Base-by-base conservation (phyloP, 37 sponge, comb jelly and placozoan genomes). In the Diacarnus erythraeanus region DNA sequence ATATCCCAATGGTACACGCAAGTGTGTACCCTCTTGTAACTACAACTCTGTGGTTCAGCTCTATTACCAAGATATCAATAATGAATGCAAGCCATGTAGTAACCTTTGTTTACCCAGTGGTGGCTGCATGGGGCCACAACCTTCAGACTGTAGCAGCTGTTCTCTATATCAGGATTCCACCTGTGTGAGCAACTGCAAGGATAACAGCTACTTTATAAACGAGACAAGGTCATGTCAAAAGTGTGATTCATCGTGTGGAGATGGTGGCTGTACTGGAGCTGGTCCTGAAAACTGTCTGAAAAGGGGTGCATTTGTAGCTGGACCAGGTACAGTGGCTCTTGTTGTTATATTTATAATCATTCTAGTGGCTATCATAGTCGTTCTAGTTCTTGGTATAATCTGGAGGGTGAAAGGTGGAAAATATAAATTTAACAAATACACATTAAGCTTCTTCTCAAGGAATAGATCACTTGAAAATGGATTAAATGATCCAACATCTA, bases 131-230 rank as follows among this genome's bases (percentile, higher is more conserved):
- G 90, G 94, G 21, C 87, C 87, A 0, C 74, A 42, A 4, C 67
- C 86, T 25, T 20, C 58, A 27, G 87, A 93, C 38, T 93, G 94
- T 67, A 70, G 67, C 22, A 37, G 54, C n/a, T 93, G 94, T 34
- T 15, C 27, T 3, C 17, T 61, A 12, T 33, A 17, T 0, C 33
- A 56, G 27, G 30, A 73, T 39, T 83, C 77, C 30, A 65, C 38
- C 30, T 93, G 94, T 68, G 58, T 81, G 21, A 37, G 23, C 12
- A 34, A 0, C 1, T 90, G 90, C 41, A 75, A 83, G 6, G 59
- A 27, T 37, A 77, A 71, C 65, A 40, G 74, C 0, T 90, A 56
- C 79, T 12, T 37, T 31, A 71, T 38, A 0, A 31, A 33, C 8
- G 35, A n/a, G 25, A 75, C 71, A 6, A 72, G 75, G 0, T 29